A percentile compares a stretch with the other conserved stretches of the same genome.
Evolutionary conservation across 2,797 vertebrate species (phyloP).

Genomic region (Alectoris magna): DNA sequence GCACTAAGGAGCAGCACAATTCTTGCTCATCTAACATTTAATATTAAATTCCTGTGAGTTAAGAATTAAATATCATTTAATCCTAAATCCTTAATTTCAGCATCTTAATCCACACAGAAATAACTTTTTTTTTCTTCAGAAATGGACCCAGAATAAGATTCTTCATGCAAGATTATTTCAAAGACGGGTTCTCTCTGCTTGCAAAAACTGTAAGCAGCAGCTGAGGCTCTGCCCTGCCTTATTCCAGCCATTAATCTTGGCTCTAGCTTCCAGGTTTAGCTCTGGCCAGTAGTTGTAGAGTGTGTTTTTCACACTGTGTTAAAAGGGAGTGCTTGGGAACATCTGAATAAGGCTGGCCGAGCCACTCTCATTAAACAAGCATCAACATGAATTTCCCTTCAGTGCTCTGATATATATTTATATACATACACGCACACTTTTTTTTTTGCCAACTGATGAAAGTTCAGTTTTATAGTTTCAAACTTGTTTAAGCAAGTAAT

Average conservation of each 20-base stretch:
- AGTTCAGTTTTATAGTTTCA: conserved; percentile 13
- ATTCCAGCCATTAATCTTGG: conserved; percentile 29
- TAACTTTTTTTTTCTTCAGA: background rate
- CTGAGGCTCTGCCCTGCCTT: conserved; percentile 28
- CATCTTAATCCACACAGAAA: background rate
- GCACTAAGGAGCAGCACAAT: background rate
- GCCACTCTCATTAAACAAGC: conserved; percentile 50
- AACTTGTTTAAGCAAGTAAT: conserved; percentile 70
- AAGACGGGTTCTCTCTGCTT: conserved; percentile 12
- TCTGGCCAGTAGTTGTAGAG: conserved; percentile 23
- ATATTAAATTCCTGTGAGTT: background rate
- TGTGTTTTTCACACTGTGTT: conserved; percentile 32
- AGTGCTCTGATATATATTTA: background rate
- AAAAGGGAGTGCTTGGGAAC: conserved; percentile 53
- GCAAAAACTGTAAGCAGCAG: conserved; percentile 18
- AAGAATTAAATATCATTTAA: background rate
- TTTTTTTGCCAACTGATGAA: conserved; percentile 54
- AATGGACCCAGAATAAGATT: conserved; percentile 19
- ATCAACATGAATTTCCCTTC: conserved; percentile 29
- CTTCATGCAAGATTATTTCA: conserved; percentile 7
- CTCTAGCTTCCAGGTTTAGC: conserved; percentile 22
- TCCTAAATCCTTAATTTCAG: background rate
- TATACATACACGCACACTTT: background rate
- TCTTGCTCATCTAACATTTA: background rate
- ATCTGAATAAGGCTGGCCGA: conserved; percentile 37